Evolutionary conservation across 2,797 vertebrate genomes (phyloP).

Genomic region (Xiphophorus birchmanni): DNA sequence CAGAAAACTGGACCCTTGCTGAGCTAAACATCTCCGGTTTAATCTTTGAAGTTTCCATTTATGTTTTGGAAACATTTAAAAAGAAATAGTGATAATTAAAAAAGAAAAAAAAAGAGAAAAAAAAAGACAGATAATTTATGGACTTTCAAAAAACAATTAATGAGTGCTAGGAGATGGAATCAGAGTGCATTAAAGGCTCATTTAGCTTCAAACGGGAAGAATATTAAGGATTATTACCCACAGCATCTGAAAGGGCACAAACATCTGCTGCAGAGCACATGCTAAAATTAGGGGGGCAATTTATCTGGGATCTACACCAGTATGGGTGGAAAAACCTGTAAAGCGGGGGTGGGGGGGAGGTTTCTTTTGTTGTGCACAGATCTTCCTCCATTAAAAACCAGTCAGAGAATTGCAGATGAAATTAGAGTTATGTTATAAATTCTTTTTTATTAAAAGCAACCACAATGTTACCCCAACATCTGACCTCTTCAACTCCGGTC

Average conservation of each 20-base stretch:
- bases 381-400: constrained; percentile 26
- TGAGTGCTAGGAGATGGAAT: constrained; percentile 74
- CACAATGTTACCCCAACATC: neutral
- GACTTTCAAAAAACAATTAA: constrained; percentile 79
- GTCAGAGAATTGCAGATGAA: constrained; percentile 17
- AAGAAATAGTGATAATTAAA: constrained; percentile 25
- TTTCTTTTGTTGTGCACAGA: constrained; percentile 17
- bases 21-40: constrained; percentile 54
- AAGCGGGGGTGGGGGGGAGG: neutral
- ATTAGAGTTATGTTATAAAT: constrained; percentile 7
- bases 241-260: constrained; percentile 68
- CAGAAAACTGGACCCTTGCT: constrained; percentile 35
- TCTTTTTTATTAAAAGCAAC: neutral
- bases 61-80: constrained; percentile 44
- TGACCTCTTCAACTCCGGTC: constrained; percentile 5
- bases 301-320: constrained; percentile 52
- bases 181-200: constrained; percentile 82
- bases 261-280: constrained; percentile 66
- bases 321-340: constrained; percentile 14
- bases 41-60: constrained; percentile 69
- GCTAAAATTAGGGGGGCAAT: constrained; percentile 68
- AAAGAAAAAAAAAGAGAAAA: neutral
- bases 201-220: constrained; percentile 80
- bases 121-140: constrained; percentile 59
- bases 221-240: constrained; percentile 81